Evolutionary conservation across 2,113 vertebrate genomes (phyloP), one percentile per base, ranked within the genome.

Genomic region (Beaufortia kweichowensis): DNA sequence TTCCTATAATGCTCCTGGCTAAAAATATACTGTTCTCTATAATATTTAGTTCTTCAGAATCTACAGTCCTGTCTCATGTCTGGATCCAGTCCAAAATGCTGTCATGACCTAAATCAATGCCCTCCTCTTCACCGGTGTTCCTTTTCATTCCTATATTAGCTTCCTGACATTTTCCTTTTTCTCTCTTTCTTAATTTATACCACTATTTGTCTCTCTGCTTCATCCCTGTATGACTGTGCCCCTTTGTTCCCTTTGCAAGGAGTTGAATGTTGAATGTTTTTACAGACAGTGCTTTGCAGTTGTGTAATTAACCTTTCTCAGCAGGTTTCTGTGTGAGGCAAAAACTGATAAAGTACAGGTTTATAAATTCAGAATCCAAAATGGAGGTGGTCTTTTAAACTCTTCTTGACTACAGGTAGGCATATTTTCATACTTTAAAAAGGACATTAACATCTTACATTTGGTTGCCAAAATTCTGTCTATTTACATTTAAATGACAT

Each of bases 61-160:
- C 84, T 87, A 79, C 78, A 88, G 86, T 89, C 77, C 75, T 79
- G 80, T 65, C 75, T 86, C 79, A 82, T 86, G 84, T 84, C 82
- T 87, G 86, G 79, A 85, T 80, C 26, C 0, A 29, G 29, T 83
- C 79, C 84, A 76, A 62, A 79, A 78, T 79, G 59, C 59, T 68
- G 75, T 76, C 28, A 53, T 55, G 55, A 78, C 75, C 17, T 26
- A 8, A 23, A 17, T 63, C 76, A 66, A 66, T 24, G 6, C 50
- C 48, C 39, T 10, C 19, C 56, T 46, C 19, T 35, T 61, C 43
- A 24, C 59, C 33, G 55, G 31, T 50, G 19, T 64, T 23, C 29
- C 19, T 59, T 21, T 78, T 21, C 53, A 48, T 65, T 19, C 26
- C 63, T 76, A 24, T 1, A 19, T 68, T 2, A 50, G 61, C 78